phyloP scores from a whole-genome alignment of 1,140 invertebrate genomes.

The Leptinotarsa texana region DNA sequence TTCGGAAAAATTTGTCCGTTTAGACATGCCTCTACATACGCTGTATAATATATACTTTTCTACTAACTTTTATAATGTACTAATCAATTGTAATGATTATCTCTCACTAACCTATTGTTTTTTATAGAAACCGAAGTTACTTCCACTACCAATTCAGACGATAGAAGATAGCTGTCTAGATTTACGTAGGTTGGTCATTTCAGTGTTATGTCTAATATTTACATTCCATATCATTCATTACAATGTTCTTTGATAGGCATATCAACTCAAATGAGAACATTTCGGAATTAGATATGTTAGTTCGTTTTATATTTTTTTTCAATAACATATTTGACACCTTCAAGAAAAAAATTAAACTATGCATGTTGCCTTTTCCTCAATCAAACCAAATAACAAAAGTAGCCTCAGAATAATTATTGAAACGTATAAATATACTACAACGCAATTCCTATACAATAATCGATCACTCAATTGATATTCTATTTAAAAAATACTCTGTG shows the following conservation, averaged over 20 bases:
- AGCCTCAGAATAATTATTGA: no score
- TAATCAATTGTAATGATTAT: not conserved
- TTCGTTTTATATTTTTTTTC: not conserved
- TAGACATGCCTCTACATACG: not conserved
- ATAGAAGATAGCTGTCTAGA: not conserved
- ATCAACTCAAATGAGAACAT: not conserved
- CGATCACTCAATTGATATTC: no score
- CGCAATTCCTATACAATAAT: no score
- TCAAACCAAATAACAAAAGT: no score
- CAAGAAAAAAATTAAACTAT: no score
- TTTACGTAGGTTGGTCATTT: conserved; percentile 7
- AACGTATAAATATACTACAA: no score
- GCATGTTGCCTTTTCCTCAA: no score
- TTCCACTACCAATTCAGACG: not conserved
- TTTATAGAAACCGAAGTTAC: not conserved
- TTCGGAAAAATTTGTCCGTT: not conserved
- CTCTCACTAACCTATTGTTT: not conserved
- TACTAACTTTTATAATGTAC: not conserved
- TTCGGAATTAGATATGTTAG: not conserved
- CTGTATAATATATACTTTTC: not conserved
- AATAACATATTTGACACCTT: no score
- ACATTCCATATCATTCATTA: not conserved
- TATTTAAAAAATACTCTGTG: no score
- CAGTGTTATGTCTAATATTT: not conserved
- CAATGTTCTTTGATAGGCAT: not conserved